Evolutionary conservation across 2,888 invertebrate species (phyloP).

Genomic region (Phragmatobia fuliginosa): DNA sequence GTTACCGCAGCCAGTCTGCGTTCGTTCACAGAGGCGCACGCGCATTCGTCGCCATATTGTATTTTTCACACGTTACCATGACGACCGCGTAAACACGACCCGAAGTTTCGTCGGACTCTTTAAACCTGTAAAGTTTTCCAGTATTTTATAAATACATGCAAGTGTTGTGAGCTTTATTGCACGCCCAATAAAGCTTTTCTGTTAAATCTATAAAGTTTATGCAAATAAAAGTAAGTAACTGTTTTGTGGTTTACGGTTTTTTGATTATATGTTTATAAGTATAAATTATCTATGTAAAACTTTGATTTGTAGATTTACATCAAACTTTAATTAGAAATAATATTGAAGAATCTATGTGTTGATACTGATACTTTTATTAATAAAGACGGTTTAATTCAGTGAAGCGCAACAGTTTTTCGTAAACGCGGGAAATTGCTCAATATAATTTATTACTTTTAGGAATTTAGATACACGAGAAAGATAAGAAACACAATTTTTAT

Average conservation of each 20-base stretch:
- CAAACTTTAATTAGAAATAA: neutral
- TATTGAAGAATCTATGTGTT: neutral
- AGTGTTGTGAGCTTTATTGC: slow-evolving; percentile 44
- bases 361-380: neutral
- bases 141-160: slow-evolving; percentile 6
- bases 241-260: slow-evolving; percentile 11
- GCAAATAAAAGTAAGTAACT: slow-evolving; percentile 43
- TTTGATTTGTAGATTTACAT: neutral
- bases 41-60: slow-evolving; percentile 80
- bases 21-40: slow-evolving; percentile 76
- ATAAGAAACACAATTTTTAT: neutral
- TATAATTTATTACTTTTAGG: neutral
- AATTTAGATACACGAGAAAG: neutral
- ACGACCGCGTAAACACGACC: slow-evolving; percentile 77
- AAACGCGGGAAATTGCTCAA: neutral
- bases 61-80: slow-evolving; percentile 76
- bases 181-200: slow-evolving; percentile 30
- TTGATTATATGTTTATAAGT: neutral
- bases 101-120: slow-evolving; percentile 22
- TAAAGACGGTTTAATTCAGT: neutral
- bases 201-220: slow-evolving; percentile 34
- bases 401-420: neutral
- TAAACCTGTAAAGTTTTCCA: slow-evolving; percentile 29
- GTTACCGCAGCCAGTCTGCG: slow-evolving; percentile 75
- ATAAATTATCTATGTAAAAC: neutral